Conservation (phyloP, 2,797 vertebrate species). For the Coregonus ussuriensis region DNA sequence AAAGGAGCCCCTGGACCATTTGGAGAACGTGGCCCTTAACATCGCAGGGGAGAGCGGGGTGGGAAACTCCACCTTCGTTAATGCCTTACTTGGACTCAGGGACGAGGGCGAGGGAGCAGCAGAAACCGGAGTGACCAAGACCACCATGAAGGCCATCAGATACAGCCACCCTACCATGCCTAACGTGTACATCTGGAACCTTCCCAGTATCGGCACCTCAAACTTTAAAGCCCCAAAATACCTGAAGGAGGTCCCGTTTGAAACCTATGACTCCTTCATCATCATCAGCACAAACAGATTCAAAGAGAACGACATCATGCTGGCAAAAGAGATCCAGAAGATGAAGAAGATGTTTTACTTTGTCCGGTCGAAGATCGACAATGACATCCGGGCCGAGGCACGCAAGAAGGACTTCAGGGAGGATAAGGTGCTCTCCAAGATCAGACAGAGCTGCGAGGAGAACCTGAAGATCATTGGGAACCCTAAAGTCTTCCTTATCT, state of each 20-base stretch:
- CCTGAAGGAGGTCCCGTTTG: conserved; percentile 22
- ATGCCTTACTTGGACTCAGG: conserved; percentile 28
- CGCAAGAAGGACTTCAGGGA: too few species aligned
- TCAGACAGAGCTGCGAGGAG: too few species aligned
- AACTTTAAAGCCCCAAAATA: conserved; percentile 44
- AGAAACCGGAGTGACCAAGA: conserved; percentile 34
- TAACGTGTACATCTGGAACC: conserved; percentile 45
- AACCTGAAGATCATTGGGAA: too few species aligned
- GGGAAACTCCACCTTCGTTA: conserved; percentile 48
- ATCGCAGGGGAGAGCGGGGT: conserved; percentile 19
- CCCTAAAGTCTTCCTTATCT: too few species aligned
- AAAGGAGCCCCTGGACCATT: conserved; percentile 25
- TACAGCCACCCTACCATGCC: conserved; percentile 38
- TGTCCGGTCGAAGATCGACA: too few species aligned
- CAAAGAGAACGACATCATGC: conserved; percentile 31
- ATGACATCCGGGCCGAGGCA: too few species aligned
- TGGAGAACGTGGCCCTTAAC: not conserved
- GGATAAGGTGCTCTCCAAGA: too few species aligned
- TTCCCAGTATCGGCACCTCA: conserved; percentile 47
- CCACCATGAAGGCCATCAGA: conserved; percentile 18
- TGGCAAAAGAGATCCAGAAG: conserved; percentile 36
- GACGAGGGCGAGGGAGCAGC: conserved; percentile 27
- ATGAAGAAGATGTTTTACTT: not conserved
- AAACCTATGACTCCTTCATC: conserved; percentile 47
- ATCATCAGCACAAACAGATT: conserved; percentile 37